Evolutionary conservation across 2,113 vertebrate species (phyloP).

Genomic region (Galeopterus variegatus): DNA sequence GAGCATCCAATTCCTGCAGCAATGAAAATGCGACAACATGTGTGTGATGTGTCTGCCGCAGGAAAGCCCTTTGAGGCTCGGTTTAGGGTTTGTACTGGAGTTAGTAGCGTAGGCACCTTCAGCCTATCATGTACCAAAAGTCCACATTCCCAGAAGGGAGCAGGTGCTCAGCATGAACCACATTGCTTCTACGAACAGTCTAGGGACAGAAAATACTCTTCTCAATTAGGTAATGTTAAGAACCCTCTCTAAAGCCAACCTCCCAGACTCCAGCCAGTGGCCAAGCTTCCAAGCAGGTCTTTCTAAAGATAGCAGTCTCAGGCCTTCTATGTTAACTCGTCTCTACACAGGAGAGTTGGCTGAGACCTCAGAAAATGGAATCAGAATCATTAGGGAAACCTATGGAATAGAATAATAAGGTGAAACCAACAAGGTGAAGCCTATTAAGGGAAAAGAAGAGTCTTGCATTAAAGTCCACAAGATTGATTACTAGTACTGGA

Average conservation of each 20-base stretch:
- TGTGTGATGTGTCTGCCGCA: background rate
- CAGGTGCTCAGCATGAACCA: background rate
- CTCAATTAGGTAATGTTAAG: background rate
- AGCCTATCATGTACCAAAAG: background rate
- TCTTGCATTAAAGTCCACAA: slow-evolving; percentile 62
- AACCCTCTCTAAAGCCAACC: background rate
- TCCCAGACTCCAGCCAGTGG: background rate
- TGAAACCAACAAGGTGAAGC: slow-evolving; percentile 66
- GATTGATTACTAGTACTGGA: slow-evolving; percentile 52
- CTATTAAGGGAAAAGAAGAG: slow-evolving; percentile 64
- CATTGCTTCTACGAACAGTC: background rate
- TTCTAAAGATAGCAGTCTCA: background rate
- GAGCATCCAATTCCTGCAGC: background rate
- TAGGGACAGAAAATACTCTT: background rate
- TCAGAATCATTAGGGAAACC: slow-evolving; percentile 46
- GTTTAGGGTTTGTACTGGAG: background rate
- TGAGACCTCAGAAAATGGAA: slow-evolving; percentile 13
- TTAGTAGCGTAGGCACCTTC: background rate
- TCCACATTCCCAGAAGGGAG: slow-evolving; percentile 3
- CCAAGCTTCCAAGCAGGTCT: background rate
- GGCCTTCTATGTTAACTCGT: slow-evolving; percentile 1
- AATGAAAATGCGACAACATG: background rate
- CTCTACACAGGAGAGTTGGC: slow-evolving; percentile 9
- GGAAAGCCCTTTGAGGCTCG: background rate
- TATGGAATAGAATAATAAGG: slow-evolving; percentile 38